These are phyloP conservation scores for Vulpes lagopus DNA, from an alignment of 2,113 vertebrate species.

Conservation along the genomic window DNA sequence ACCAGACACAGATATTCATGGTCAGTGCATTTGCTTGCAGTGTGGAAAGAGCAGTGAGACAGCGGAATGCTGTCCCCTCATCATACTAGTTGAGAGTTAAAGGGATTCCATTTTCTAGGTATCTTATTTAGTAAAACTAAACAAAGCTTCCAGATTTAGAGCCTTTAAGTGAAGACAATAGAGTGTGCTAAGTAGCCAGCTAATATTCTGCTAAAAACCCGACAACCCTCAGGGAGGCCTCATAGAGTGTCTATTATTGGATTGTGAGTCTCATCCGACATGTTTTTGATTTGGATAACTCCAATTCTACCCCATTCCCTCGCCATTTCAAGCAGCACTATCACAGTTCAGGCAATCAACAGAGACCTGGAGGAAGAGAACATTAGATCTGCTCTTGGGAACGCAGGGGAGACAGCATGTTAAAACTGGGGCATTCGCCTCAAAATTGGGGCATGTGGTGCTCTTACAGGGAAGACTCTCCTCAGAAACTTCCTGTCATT, in stretches of 20 bases:
- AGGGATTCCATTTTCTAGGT: slow-evolving; percentile 19
- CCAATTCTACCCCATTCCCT: slow-evolving; percentile 55
- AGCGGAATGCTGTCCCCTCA: background rate
- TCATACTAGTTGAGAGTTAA: background rate
- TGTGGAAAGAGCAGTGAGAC: background rate
- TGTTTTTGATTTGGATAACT: slow-evolving; percentile 39
- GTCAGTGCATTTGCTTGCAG: background rate
- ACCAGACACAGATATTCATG: background rate
- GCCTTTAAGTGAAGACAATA: slow-evolving; percentile 21
- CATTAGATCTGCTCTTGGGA: background rate
- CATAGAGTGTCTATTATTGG: background rate
- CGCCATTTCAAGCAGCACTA: background rate
- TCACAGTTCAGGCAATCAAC: slow-evolving; percentile 62
- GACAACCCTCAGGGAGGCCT: background rate
- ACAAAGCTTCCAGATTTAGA: slow-evolving; percentile 41
- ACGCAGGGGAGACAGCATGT: slow-evolving; percentile 25
- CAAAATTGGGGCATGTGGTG: slow-evolving; percentile 51
- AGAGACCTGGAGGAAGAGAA: slow-evolving; percentile 44
- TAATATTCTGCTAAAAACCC: slow-evolving; percentile 23
- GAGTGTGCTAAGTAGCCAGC: slow-evolving; percentile 60
- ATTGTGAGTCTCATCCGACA: background rate
- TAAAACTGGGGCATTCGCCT: slow-evolving; percentile 54
- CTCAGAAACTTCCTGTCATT: background rate
- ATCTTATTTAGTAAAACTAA: slow-evolving; percentile 30
- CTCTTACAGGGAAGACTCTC: background rate